phyloP scores from a whole-genome alignment of 64 coral and sea anemone genomes.

The Montipora foliosa region DNA sequence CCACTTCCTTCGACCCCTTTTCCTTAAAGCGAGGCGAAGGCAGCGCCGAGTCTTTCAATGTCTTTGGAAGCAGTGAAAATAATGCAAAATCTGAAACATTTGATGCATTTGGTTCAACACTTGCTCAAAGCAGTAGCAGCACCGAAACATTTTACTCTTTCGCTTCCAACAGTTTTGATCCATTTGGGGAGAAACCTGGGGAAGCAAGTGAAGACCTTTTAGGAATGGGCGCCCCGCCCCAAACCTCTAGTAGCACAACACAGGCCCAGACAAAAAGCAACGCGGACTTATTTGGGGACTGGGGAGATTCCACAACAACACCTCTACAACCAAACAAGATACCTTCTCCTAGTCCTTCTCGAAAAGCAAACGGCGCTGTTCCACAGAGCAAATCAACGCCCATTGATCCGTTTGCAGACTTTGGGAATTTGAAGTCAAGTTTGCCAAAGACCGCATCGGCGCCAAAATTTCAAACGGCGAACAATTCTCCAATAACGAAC shows the following conservation, averaged over 20 bases:
- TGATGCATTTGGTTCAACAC: neutral
- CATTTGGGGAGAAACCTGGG: neutral
- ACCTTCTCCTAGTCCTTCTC: slow-evolving; percentile 42
- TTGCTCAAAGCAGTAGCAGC: neutral
- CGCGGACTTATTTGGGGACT: slow-evolving; percentile 80
- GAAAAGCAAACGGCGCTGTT: neutral
- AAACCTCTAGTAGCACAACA: slow-evolving; percentile 25
- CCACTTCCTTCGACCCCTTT: slow-evolving; percentile 2
- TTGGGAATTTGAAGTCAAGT: slow-evolving; percentile 76
- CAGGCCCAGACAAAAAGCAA: slow-evolving; percentile 37
- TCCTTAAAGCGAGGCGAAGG: neutral
- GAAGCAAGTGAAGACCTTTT: neutral
- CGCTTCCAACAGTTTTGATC: slow-evolving; percentile 25
- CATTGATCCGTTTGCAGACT: slow-evolving; percentile 81
- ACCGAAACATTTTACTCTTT: slow-evolving; percentile 23
- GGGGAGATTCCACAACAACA: slow-evolving; percentile 57
- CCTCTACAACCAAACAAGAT: slow-evolving; percentile 67
- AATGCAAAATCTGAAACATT: neutral
- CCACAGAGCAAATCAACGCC: neutral
- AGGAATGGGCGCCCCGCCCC: slow-evolving; percentile 8
- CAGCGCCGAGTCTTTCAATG: neutral
- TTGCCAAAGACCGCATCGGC: slow-evolving; percentile 52
- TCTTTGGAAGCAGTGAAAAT: neutral
- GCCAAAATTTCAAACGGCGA: slow-evolving; percentile 32
- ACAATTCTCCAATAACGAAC: neutral